Conservation (phyloP, 1,140 invertebrate species). For the Babylonia areolata region DNA sequence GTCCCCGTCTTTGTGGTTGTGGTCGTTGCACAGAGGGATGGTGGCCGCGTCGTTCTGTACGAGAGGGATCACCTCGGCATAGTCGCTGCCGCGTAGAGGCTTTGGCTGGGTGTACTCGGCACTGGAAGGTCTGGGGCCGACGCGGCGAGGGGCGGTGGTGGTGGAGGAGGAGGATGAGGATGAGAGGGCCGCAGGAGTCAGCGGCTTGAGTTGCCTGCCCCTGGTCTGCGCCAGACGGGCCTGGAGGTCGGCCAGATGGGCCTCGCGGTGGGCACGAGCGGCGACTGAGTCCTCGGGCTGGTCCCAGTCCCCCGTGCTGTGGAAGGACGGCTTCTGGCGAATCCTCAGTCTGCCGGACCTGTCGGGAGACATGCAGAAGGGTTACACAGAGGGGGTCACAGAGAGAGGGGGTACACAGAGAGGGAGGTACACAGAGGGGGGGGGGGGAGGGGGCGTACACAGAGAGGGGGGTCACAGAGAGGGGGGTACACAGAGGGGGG, state of each 20-base stretch:
- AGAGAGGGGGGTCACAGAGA: too few species aligned
- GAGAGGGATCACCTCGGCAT: background rate
- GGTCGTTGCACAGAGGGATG: too few species aligned
- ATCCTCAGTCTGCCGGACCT: background rate
- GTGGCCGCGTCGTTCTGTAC: too few species aligned
- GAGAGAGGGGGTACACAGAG: too few species aligned
- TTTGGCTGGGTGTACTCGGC: background rate
- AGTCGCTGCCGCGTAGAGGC: background rate
- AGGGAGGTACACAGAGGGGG: too few species aligned
- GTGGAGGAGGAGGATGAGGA: background rate
- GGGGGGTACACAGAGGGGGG: too few species aligned
- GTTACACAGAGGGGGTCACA: too few species aligned
- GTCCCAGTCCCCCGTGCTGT: conserved; percentile 5
- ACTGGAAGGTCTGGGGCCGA: background rate
- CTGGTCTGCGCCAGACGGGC: background rate
- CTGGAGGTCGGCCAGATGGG: conserved; percentile 5
- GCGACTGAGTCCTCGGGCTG: background rate
- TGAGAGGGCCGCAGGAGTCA: background rate
- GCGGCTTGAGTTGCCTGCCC: background rate
- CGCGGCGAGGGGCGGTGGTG: background rate
- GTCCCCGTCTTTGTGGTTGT: too few species aligned
- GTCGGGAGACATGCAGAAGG: too few species aligned
- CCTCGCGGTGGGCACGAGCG: background rate
- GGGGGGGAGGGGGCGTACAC: too few species aligned
- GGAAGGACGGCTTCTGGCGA: background rate